Percentiles rank a stretch among this genome's conserved stretches.
These are phyloP conservation scores for Gallinago solitaria DNA, from an alignment of 2,797 vertebrate species.

Conservation along the genomic window DNA sequence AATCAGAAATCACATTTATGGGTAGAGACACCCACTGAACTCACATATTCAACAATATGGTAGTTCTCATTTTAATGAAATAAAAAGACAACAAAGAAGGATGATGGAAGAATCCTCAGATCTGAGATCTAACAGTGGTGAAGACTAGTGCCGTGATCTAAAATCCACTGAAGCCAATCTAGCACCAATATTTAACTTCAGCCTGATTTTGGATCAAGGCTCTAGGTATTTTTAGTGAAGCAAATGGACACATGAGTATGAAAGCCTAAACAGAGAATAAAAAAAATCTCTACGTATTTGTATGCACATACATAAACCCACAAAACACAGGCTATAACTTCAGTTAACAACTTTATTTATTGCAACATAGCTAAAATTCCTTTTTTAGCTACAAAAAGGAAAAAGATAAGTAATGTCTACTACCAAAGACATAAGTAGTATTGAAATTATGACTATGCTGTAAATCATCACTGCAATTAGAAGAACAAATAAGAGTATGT, in stretches of 20 bases:
- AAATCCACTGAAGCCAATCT: slow-evolving; percentile 23
- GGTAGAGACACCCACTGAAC: slow-evolving; percentile 18
- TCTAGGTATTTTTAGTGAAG: slow-evolving; percentile 9
- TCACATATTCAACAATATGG: slow-evolving; percentile 63
- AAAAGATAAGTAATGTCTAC: neutral
- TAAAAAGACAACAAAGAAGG: neutral
- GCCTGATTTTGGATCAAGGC: slow-evolving; percentile 45
- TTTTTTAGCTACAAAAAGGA: neutral
- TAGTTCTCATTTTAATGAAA: slow-evolving; percentile 22
- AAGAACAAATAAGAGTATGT: neutral
- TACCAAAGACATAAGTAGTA: neutral
- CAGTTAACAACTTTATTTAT: slow-evolving; percentile 1
- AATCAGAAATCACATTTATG: slow-evolving; percentile 1
- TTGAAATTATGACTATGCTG: neutral
- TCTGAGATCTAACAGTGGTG: neutral
- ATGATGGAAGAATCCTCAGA: slow-evolving; percentile 4
- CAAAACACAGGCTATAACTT: neutral
- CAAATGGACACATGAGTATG: slow-evolving; percentile 13
- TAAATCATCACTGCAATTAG: neutral
- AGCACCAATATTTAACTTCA: neutral
- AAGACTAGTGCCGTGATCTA: slow-evolving; percentile 52
- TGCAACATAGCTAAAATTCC: neutral
- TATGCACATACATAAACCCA: slow-evolving; percentile 16
- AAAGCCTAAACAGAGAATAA: slow-evolving; percentile 49
- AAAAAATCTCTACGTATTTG: slow-evolving; percentile 30